Conservation (phyloP, 2,797 vertebrate genomes). For the Erethizon dorsatum region DNA sequence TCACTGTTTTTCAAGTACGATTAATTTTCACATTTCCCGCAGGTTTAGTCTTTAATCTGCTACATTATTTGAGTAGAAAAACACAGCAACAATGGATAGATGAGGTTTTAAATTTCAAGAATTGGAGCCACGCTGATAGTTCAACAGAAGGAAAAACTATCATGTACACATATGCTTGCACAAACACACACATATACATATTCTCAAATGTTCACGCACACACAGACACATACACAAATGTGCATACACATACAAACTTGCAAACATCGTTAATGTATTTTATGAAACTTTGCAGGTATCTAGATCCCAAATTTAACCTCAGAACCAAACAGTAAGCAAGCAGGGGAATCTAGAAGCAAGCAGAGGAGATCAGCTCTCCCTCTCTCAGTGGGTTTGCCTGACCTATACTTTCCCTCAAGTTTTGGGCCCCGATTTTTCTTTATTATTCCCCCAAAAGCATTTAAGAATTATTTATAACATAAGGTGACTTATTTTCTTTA, state of each 20-base stretch:
- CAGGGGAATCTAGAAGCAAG: not conserved
- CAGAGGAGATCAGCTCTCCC: not conserved
- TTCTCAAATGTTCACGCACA: not conserved
- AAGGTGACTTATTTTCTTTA: constrained; percentile 45
- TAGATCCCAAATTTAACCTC: not conserved
- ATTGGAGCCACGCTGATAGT: constrained; percentile 42
- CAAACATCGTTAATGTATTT: not conserved
- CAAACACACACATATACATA: not conserved
- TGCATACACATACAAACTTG: not conserved
- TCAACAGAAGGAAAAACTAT: not conserved
- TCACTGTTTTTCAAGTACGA: constrained; percentile 69
- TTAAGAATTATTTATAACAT: constrained; percentile 38
- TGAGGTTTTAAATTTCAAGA: constrained; percentile 67
- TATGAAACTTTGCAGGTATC: not conserved
- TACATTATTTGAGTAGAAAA: constrained; percentile 62
- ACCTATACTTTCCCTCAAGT: not conserved
- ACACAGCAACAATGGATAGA: constrained; percentile 25
- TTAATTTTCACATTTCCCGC: constrained; percentile 76
- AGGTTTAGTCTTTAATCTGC: constrained; percentile 69
- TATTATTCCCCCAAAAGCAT: constrained; percentile 35
- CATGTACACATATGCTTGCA: too few species aligned
- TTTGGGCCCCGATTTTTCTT: not conserved
- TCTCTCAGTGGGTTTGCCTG: constrained; percentile 19
- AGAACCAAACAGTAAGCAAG: not conserved
- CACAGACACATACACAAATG: not conserved